Percentiles rank a stretch among this genome's conserved stretches.
phyloP scores from a whole-genome alignment of 2,888 invertebrate species.

The Reticulitermes lucifugus region DNA sequence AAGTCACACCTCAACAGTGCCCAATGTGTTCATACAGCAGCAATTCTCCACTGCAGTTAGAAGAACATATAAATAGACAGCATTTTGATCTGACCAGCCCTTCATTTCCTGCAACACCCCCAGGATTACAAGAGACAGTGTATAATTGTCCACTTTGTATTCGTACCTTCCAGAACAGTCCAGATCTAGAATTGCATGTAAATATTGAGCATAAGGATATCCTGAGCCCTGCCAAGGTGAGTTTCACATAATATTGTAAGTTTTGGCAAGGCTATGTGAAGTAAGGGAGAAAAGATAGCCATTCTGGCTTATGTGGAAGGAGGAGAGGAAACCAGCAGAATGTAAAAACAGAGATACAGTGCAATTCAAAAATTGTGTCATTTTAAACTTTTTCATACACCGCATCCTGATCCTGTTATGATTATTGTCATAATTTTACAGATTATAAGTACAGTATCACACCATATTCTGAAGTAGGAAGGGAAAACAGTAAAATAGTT shows the following conservation, averaged over 20 bases:
- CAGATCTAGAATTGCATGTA: conserved; percentile 86
- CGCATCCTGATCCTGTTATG: too few relatives aligned
- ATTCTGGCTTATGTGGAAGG: too few relatives aligned
- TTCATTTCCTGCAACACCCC: conserved; percentile 58
- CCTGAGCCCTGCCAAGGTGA: conserved; percentile 73
- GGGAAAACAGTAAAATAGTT: too few relatives aligned
- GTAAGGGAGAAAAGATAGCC: too few relatives aligned
- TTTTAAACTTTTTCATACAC: too few relatives aligned
- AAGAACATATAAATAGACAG: conserved; percentile 85
- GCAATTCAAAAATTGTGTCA: too few relatives aligned
- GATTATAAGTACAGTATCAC: too few relatives aligned
- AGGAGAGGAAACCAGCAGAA: too few relatives aligned
- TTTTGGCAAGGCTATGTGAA: too few relatives aligned
- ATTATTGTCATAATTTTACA: too few relatives aligned
- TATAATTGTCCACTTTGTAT: conserved; percentile 85
- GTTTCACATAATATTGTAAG: not conserved
- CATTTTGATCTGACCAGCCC: conserved; percentile 87
- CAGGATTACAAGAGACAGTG: conserved; percentile 61
- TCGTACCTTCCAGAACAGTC: conserved; percentile 76
- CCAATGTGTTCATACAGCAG: conserved; percentile 83
- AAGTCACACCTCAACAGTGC: conserved; percentile 68
- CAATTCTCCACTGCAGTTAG: conserved; percentile 77
- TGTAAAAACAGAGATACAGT: too few relatives aligned
- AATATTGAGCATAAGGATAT: conserved; percentile 88
- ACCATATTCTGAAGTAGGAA: too few relatives aligned